These are phyloP conservation scores for Stichopus chloronotus DNA, from an alignment of 35 echinoderm and acorn worm species.

Conservation along the genomic window DNA sequence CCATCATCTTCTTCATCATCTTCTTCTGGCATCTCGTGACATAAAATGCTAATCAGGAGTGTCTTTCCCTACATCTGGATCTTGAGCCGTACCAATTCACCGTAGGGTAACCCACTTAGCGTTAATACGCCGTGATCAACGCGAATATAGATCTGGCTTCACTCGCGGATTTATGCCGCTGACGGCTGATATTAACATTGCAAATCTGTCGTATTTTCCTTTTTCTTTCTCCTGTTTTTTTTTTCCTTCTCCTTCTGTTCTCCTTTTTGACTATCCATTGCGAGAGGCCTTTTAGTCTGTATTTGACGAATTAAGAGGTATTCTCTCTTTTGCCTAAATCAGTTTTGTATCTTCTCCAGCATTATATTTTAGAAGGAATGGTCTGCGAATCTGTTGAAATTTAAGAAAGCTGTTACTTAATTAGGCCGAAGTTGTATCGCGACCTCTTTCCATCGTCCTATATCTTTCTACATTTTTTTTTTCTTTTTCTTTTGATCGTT, in stretches of 20 bases:
- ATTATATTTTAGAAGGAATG: slow-evolving; percentile 24
- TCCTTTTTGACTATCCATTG: not conserved
- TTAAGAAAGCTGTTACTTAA: slow-evolving; percentile 37
- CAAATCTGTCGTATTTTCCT: slow-evolving; percentile 6
- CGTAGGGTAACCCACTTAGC: slow-evolving; percentile 45
- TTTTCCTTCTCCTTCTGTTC: too few species aligned
- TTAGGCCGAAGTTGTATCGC: slow-evolving; percentile 11
- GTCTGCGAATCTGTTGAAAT: slow-evolving; percentile 13
- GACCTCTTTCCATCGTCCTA: slow-evolving; percentile 44
- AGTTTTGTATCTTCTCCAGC: not conserved
- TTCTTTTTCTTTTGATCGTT: not conserved
- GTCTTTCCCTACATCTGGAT: slow-evolving; percentile 2
- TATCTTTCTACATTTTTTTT: not conserved
- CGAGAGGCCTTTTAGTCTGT: slow-evolving; percentile 4
- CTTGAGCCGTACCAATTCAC: slow-evolving; percentile 38
- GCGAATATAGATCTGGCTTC: not conserved
- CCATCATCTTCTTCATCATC: too few species aligned
- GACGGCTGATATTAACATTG: slow-evolving; percentile 11
- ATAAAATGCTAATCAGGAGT: not conserved
- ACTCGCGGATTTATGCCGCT: not conserved
- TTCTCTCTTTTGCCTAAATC: slow-evolving; percentile 36
- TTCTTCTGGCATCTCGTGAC: not conserved
- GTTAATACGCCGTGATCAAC: slow-evolving; percentile 42
- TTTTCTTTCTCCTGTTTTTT: not conserved
- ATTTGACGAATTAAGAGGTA: slow-evolving; percentile 52